Evolutionary conservation across 30 jellyfish, hydroid and myxozoan species (phyloP), one percentile per base, ranked within the genome.

Genomic region (Pelagia noctiluca): DNA sequence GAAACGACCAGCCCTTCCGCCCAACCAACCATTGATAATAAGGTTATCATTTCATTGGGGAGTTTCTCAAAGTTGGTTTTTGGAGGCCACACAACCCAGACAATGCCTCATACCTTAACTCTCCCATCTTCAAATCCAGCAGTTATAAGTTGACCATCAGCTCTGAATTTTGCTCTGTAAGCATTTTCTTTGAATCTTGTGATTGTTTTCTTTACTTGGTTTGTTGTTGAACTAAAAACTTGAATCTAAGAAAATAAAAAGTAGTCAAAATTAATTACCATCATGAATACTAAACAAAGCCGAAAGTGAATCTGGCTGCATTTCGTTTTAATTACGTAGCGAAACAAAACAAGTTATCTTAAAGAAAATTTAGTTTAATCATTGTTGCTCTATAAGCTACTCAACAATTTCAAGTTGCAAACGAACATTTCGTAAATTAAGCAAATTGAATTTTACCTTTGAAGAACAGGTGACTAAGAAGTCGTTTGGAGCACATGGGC

Each of bases 51-150:
- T n/a, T n/a, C n/a, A n/a, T n/a, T n/a, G n/a, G n/a, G n/a, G n/a
- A n/a, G n/a, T n/a, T n/a, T n/a, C n/a, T n/a, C n/a, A n/a, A n/a
- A n/a, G n/a, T n/a, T n/a, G n/a, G n/a, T n/a, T n/a, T n/a, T n/a
- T n/a, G n/a, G n/a, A n/a, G n/a, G n/a, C n/a, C n/a, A n/a, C n/a
- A n/a, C n/a, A n/a, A n/a, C n/a, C n/a, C n/a, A n/a, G n/a, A n/a
- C n/a, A n/a, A n/a, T n/a, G n/a, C n/a, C 21, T 16, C 36, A 13
- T 35, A 93, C 99, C 97, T 93, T 96, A 1, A 93, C 75, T 28
- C 81, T 73, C n/a, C 96, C 96, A 75, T 79, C 66, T 29, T 93
- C 99, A 34, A 97, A 97, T 21, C 99, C 99, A 36, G 97, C 90
- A 48, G 88, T 93, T 63, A 93, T 83, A 49, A 93, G 73, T 37